phyloP scores from a whole-genome alignment of 2,797 vertebrate species.

The Pangasius mekongensis region DNA sequence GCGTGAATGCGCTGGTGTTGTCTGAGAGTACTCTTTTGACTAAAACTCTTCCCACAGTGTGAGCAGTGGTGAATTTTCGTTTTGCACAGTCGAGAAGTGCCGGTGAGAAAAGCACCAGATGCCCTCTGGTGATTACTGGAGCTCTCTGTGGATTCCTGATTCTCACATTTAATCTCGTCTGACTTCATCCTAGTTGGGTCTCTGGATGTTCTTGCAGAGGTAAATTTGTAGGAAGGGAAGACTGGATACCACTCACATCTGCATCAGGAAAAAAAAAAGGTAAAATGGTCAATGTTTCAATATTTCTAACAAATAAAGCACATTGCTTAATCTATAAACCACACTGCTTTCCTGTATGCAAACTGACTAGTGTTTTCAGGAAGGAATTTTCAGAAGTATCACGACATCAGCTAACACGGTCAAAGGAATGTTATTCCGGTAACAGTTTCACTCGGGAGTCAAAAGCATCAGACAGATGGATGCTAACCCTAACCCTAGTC shows the following conservation, averaged over 20 bases:
- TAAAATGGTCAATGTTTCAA: neutral
- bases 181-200: neutral
- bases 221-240: neutral
- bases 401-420: neutral
- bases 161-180: neutral
- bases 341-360: neutral
- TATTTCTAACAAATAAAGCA: neutral
- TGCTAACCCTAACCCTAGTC: neutral
- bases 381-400: neutral
- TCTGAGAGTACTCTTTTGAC: neutral
- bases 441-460: neutral
- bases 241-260: neutral
- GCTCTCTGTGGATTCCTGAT: neutral
- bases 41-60: neutral
- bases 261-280: neutral
- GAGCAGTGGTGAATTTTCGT: neutral
- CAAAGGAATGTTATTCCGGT: neutral
- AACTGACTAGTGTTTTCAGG: neutral
- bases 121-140: neutral
- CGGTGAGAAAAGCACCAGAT: neutral
- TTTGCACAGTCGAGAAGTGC: neutral
- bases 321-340: neutral
- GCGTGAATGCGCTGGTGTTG: neutral
- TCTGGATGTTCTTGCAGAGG: conserved; percentile 12
- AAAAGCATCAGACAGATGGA: neutral